A percentile compares a stretch with the other conserved stretches of the same genome.
phyloP scores from a whole-genome alignment of 2,888 invertebrate species.

The Melieria omissa region DNA sequence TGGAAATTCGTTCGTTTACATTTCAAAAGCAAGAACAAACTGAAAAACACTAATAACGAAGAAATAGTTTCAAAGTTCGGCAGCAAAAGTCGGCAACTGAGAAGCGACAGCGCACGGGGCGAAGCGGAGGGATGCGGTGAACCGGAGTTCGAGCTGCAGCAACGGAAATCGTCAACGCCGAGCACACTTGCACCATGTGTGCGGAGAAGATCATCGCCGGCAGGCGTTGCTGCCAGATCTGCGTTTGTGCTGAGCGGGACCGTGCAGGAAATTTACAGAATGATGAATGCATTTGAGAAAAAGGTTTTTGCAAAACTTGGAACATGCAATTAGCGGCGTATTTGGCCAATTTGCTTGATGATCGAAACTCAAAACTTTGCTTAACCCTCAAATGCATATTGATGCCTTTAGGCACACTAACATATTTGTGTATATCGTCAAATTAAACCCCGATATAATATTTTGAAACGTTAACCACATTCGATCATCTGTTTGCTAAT shows the following conservation, averaged over 20 bases:
- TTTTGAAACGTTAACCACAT: too few relatives aligned
- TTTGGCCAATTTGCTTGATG: too few relatives aligned
- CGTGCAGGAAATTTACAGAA: constrained; percentile 44
- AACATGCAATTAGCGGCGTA: too few relatives aligned
- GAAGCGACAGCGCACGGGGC: background rate
- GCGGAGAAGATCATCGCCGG: constrained; percentile 52
- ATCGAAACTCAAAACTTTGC: too few relatives aligned
- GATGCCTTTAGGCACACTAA: too few relatives aligned
- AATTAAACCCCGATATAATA: too few relatives aligned
- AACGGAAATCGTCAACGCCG: constrained; percentile 37
- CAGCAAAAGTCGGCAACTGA: constrained; percentile 44
- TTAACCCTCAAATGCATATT: too few relatives aligned
- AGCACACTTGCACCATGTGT: constrained; percentile 63
- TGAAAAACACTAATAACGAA: constrained; percentile 47
- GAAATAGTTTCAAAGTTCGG: constrained; percentile 62
- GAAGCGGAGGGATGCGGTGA: background rate
- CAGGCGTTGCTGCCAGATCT: background rate
- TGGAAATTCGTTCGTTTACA: constrained; percentile 7
- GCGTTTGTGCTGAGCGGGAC: constrained; percentile 62
- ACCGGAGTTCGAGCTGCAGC: constrained; percentile 14
- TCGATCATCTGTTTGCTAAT: too few relatives aligned
- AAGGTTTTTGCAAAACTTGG: too few relatives aligned
- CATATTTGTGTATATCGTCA: too few relatives aligned
- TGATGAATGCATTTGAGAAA: too few relatives aligned
- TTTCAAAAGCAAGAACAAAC: constrained; percentile 28